Evolutionary conservation across 2,888 invertebrate species (phyloP).

Genomic region (Clitarchus hookeri): DNA sequence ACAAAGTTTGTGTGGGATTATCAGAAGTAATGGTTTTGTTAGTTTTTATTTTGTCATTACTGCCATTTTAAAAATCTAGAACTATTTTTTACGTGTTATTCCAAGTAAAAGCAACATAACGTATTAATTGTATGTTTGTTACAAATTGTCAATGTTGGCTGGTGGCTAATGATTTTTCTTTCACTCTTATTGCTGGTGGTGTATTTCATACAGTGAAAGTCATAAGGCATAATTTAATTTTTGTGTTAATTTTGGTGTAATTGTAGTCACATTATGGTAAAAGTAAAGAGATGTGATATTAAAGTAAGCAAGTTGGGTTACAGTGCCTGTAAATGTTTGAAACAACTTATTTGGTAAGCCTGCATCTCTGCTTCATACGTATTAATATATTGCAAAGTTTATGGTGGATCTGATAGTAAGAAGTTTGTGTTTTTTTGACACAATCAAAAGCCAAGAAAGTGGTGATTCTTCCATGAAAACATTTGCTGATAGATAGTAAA

Average conservation of each 20-base stretch:
- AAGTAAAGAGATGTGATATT: background rate
- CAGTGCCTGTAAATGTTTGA: too few species aligned
- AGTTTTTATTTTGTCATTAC: too few species aligned
- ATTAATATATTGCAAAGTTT: too few species aligned
- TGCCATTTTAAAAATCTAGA: background rate
- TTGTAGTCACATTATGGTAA: background rate
- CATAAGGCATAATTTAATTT: background rate
- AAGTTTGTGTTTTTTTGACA: too few species aligned
- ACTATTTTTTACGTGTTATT: background rate
- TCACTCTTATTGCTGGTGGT: background rate
- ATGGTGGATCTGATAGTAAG: too few species aligned
- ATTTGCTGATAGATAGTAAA: too few species aligned
- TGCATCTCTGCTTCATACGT: too few species aligned
- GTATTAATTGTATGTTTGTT: background rate
- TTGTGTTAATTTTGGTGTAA: background rate
- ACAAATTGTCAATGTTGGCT: background rate
- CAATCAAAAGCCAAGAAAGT: too few species aligned
- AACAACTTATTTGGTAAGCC: too few species aligned
- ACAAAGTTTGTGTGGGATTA: too few species aligned
- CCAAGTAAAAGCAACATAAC: background rate
- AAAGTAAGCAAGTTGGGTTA: background rate
- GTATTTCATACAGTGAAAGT: background rate
- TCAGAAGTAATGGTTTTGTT: too few species aligned
- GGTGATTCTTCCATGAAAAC: too few species aligned
- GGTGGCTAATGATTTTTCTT: background rate